phyloP scores from a whole-genome alignment of 2,797 vertebrate species.

The Phoeniculus purpureus region DNA sequence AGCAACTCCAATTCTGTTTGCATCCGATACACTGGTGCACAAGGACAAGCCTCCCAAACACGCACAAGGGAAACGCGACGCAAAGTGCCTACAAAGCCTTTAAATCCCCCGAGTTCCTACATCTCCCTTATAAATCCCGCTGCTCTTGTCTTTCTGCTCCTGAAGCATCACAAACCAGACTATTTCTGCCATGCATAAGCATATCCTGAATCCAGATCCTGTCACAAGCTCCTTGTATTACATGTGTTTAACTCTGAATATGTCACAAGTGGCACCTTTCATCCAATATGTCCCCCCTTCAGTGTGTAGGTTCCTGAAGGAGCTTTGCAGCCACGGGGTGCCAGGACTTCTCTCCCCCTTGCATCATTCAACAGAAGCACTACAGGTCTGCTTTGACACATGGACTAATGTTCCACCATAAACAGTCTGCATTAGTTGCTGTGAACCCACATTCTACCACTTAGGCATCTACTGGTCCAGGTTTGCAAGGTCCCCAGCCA shows the following conservation, averaged over 20 bases:
- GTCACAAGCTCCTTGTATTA: background rate
- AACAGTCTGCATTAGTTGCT: background rate
- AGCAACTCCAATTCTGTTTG: background rate
- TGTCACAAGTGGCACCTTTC: background rate
- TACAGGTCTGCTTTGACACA: background rate
- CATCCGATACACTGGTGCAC: background rate
- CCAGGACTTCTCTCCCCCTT: background rate
- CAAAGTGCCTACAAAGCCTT: background rate
- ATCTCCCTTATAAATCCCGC: background rate
- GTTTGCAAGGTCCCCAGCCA: background rate
- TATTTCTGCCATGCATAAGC: background rate
- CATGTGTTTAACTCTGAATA: background rate
- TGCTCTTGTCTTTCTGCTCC: background rate
- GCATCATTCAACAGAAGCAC: background rate
- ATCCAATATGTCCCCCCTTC: background rate
- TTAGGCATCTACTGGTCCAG: background rate
- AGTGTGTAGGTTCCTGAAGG: fast-evolving
- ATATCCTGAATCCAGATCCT: background rate
- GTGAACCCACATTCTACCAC: background rate
- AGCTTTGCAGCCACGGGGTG: background rate
- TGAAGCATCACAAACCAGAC: background rate
- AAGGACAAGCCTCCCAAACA: background rate
- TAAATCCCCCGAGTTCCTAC: background rate
- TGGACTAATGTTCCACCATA: fast-evolving
- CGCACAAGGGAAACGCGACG: background rate